These are phyloP conservation scores for Xestobium rufovillosum DNA, from an alignment of 2,888 invertebrate genomes.

Conservation along the genomic window DNA sequence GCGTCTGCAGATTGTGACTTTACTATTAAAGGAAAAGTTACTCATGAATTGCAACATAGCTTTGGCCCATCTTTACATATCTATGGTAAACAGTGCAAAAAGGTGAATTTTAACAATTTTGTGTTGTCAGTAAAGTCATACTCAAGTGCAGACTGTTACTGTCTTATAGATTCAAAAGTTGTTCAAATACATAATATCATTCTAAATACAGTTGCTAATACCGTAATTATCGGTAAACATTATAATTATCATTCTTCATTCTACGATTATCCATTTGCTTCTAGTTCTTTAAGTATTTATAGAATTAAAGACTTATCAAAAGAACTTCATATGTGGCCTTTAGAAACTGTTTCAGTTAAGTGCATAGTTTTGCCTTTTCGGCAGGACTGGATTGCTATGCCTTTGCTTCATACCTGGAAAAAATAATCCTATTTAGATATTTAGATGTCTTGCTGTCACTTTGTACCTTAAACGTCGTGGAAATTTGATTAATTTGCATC, in stretches of 20 bases:
- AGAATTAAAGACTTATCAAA: slow-evolving; percentile 1
- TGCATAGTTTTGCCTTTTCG: slow-evolving; percentile 7
- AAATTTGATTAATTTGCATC: too few species aligned
- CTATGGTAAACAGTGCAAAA: slow-evolving; percentile 11
- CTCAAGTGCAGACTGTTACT: slow-evolving; percentile 7
- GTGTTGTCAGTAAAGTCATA: slow-evolving; percentile 6
- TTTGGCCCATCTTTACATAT: slow-evolving; percentile 5
- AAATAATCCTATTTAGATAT: too few species aligned
- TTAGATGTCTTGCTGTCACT: too few species aligned
- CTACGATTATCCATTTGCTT: slow-evolving; percentile 3
- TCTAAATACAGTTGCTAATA: too few species aligned
- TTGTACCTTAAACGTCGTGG: too few species aligned
- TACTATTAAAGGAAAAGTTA: too few species aligned
- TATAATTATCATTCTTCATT: too few species aligned
- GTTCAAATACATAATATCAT: too few species aligned
- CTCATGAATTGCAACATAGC: slow-evolving; percentile 4
- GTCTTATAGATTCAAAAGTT: slow-evolving; percentile 3
- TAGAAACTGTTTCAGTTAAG: slow-evolving; percentile 5
- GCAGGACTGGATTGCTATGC: slow-evolving; percentile 5
- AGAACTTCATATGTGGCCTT: neutral
- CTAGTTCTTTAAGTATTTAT: slow-evolving; percentile 6
- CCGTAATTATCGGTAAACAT: slow-evolving; percentile 3
- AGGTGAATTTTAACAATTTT: slow-evolving; percentile 9
- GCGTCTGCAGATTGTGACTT: slow-evolving; percentile 1
- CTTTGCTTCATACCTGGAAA: slow-evolving; percentile 11